Evolutionary conservation across 2,797 vertebrate genomes (phyloP), one percentile per base, ranked within the genome.

Genomic region (Cyclura pinguis): DNA sequence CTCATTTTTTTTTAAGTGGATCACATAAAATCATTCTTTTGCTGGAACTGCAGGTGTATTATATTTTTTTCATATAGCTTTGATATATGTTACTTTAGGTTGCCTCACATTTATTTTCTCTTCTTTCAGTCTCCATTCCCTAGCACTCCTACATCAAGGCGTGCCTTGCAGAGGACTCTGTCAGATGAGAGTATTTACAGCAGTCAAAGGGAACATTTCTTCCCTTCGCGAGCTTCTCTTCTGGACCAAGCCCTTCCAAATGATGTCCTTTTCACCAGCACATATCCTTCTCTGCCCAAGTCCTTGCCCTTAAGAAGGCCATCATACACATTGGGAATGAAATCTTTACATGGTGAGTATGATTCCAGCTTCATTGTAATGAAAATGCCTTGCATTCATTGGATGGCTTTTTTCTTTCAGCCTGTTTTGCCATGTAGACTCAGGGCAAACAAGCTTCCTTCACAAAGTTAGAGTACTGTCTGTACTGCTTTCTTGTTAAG

Each of bases 101-200:
- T 47, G 18, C 64, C 38, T 35, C 59, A 32, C 6, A 47, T 92
- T 84, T 94, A 87, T 95, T 94, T 94, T 4, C 32, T 62, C 18
- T 95, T 94, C 96, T 94, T 96, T 93, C 95, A 99, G 98, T 98
- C 98, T 20, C 96, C 97, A 47, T 99, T 99, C 94, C 98, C 98
- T 5, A 96, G 96, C 77, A 98, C 98, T 0, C 97, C 97, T 38
- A 97, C 98, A 2, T 96, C 96, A 62, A 98, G 98, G 42, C 98
- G 98, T 93, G 97, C 98, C 94, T 96, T 99, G 94, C 98, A 99
- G 96, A 98, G 99, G 88, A 99, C 99, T 1, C 97, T 99, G 95
- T 99, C 99, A 1, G 99, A 99, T 16, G 99, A 99, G 97, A 99
- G 99, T 83, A 99, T 99, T 96, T 99, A 99, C 97, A 98, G 98